Evolutionary conservation across 2,888 invertebrate species (phyloP).

Genomic region (Stenodera caucasica): DNA sequence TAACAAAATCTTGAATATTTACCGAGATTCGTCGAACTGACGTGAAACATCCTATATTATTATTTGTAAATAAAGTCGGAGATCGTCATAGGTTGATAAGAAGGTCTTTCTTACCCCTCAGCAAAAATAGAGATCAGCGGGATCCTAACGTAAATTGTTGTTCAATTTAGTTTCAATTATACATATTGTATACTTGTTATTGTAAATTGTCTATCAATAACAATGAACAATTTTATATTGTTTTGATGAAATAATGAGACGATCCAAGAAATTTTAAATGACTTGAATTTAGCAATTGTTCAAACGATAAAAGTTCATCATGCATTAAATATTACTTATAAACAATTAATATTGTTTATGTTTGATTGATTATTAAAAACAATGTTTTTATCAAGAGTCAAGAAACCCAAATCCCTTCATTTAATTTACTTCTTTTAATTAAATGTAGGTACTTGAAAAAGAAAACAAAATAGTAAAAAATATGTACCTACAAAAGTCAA

Average conservation of each 20-base stretch:
- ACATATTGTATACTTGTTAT: neutral
- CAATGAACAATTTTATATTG: conserved; percentile 8
- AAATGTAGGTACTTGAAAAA: too few relatives aligned
- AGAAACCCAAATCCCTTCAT: neutral
- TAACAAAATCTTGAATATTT: too few relatives aligned
- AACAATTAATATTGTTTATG: neutral
- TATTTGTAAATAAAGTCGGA: too few relatives aligned
- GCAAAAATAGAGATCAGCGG: too few relatives aligned
- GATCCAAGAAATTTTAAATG: conserved; percentile 7
- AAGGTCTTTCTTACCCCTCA: too few relatives aligned
- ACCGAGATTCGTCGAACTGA: too few relatives aligned
- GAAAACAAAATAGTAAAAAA: too few relatives aligned
- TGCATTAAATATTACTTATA: neutral
- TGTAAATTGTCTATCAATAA: neutral
- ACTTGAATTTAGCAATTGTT: conserved; percentile 13
- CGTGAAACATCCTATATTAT: too few relatives aligned
- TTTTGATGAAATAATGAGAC: conserved; percentile 7
- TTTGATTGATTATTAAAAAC: neutral
- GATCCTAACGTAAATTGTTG: too few relatives aligned
- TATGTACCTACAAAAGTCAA: too few relatives aligned
- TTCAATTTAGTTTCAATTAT: too few relatives aligned
- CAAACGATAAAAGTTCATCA: conserved; percentile 1
- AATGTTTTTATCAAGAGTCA: neutral
- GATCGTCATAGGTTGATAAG: too few relatives aligned
- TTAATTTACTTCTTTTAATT: neutral